A percentile compares a stretch with the other conserved stretches of the same genome.
Evolutionary conservation across 2,113 vertebrate genomes (phyloP).

Genomic region (Xiphorhynchus elegans): DNA sequence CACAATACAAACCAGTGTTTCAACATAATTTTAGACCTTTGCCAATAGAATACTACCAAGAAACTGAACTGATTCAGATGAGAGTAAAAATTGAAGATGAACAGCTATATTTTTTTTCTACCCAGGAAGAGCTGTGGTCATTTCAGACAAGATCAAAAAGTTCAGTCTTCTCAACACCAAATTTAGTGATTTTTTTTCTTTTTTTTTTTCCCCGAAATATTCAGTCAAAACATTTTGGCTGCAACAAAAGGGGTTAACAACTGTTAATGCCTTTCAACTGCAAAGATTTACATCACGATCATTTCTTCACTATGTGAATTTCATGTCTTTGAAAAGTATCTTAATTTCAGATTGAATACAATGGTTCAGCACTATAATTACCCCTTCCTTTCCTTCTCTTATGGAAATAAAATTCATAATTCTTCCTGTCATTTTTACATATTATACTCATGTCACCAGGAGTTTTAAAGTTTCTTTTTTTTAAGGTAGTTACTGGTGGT

Average conservation of each 20-base stretch:
- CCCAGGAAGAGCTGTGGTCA: not conserved
- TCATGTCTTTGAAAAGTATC: slow-evolving; percentile 35
- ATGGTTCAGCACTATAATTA: slow-evolving; percentile 62
- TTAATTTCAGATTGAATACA: slow-evolving; percentile 51
- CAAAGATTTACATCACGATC: slow-evolving; percentile 42
- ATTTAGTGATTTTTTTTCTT: not conserved
- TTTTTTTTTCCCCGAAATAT: not conserved
- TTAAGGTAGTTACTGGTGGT: slow-evolving; percentile 53
- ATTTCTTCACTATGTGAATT: slow-evolving; percentile 3
- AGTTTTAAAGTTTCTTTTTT: slow-evolving; percentile 62
- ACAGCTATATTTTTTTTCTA: not conserved
- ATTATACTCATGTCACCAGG: slow-evolving; percentile 49
- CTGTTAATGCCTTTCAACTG: slow-evolving; percentile 22
- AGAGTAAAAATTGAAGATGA: not conserved
- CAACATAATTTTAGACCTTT: not conserved
- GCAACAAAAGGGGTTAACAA: slow-evolving; percentile 53
- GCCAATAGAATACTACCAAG: not conserved
- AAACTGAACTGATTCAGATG: not conserved
- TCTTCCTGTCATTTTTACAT: slow-evolving; percentile 68
- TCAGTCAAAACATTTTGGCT: slow-evolving; percentile 55
- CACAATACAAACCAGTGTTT: not conserved
- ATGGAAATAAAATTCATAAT: slow-evolving; percentile 67
- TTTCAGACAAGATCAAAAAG: not conserved
- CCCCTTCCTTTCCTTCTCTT: slow-evolving; percentile 27
- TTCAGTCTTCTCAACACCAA: not conserved